These are phyloP conservation scores for Smutsia temminckii DNA, from an alignment of 2,797 vertebrate species.

Conservation along the genomic window DNA sequence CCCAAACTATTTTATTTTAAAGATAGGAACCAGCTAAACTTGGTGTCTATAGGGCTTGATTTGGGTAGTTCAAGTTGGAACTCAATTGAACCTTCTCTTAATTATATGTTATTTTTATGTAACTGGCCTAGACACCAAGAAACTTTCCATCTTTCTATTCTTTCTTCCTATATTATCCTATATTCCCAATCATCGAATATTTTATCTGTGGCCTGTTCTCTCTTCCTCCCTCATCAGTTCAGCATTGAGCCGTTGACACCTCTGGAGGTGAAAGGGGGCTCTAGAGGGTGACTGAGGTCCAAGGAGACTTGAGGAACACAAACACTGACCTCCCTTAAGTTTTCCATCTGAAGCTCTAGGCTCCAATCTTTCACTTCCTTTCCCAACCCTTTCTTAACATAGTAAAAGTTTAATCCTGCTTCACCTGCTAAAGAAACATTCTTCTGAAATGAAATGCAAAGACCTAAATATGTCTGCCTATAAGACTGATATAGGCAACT, in stretches of 20 bases:
- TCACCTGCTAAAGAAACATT: not conserved
- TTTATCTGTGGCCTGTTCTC: not conserved
- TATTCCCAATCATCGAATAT: not conserved
- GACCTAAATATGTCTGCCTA: not conserved
- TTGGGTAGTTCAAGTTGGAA: not conserved
- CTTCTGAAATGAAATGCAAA: constrained; percentile 26
- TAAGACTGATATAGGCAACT: not conserved
- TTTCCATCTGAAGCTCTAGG: not conserved
- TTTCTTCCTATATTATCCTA: not conserved
- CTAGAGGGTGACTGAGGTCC: not conserved
- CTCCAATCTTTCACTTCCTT: not conserved
- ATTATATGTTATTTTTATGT: not conserved
- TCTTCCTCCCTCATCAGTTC: not conserved
- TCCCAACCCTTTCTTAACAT: not conserved
- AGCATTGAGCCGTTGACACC: not conserved
- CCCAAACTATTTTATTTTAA: not conserved
- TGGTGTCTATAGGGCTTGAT: not conserved
- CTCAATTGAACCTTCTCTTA: not conserved
- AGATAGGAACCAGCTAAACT: not conserved
- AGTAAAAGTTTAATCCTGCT: not conserved
- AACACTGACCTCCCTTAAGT: not conserved
- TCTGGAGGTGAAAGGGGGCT: not conserved
- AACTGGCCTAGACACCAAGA: not conserved
- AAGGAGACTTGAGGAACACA: not conserved
- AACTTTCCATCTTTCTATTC: not conserved